Evolutionary conservation across 2,797 vertebrate species (phyloP), one percentile per base, ranked within the genome.

Genomic region (Hephaestus fuliginosus): DNA sequence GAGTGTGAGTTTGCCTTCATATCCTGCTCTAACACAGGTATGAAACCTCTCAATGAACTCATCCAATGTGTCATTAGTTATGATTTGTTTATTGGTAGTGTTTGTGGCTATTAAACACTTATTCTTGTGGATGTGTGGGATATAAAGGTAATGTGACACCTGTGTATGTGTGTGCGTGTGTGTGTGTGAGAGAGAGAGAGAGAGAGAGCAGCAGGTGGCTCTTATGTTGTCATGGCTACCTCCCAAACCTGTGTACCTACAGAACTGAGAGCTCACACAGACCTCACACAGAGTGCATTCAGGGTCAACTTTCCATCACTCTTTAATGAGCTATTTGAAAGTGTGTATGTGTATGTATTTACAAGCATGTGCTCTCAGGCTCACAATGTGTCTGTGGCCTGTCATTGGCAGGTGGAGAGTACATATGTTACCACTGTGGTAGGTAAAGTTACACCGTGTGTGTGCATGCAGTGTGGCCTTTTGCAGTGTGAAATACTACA

Each of bases 1-100:
- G 95, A 97, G 80, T 98, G 97, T 77, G 95, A 96, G 81, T 97
- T 96, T 86, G 93, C 95, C 86, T 95, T 92, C 79, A 89, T 97
- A 25, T 90, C 93, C 76, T 97, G 96, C 89, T 95, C 95, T 66
- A 97, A 97, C 89, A 89, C 94, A 7, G 97, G 97, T 97, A 92
- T 43, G 64, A 80, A 74, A 63, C 33, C n/a, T 44, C 22, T 33
- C 46, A 20, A 12, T 25, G 7, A 63, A 14, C 30, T 70, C 57
- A 17, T 30, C 13, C 56, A 6, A 41, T 64, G 30, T 55, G 25
- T 44, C 4, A 39, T 71, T 62, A 46, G 10, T 33, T 8, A 48
- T 44, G 10, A 52, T 62, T 3, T 43, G 51, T 68, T 33, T 58
- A 49, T 70, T 2, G 0, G 7, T 8, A n/a, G 25, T 30, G 53